phyloP scores from a whole-genome alignment of 2,113 vertebrate species.

The Ammodytes marinus region DNA sequence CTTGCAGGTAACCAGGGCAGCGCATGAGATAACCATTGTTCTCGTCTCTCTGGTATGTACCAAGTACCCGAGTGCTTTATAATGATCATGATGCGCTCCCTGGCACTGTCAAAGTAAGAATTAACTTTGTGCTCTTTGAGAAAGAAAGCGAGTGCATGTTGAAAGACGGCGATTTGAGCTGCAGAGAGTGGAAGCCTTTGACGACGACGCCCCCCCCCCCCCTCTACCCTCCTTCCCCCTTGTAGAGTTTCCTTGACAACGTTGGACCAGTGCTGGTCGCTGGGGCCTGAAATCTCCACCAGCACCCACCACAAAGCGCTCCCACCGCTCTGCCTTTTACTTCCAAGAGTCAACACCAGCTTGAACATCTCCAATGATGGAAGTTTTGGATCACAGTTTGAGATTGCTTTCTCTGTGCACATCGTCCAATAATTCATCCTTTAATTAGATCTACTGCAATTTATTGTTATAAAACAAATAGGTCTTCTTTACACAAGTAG shows the following conservation, averaged over 20 bases:
- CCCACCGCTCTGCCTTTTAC: constrained; percentile 15
- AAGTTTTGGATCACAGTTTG: not conserved
- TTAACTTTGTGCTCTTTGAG: constrained; percentile 41
- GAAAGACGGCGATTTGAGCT: constrained; percentile 50
- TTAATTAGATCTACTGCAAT: not conserved
- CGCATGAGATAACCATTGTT: constrained; percentile 10
- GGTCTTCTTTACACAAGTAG: not conserved
- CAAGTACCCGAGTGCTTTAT: not conserved
- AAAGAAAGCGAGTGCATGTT: constrained; percentile 24
- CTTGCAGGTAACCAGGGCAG: constrained; percentile 13
- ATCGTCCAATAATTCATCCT: not conserved
- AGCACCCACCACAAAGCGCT: constrained; percentile 15
- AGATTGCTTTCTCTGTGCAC: not conserved
- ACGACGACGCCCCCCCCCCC: constrained; percentile 34
- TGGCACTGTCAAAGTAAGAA: not conserved
- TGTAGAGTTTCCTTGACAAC: constrained; percentile 81
- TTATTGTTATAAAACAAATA: too few relatives aligned
- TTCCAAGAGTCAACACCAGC: constrained; percentile 7
- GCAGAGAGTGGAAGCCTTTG: constrained; percentile 63
- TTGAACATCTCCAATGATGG: not conserved
- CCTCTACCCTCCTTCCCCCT: not conserved
- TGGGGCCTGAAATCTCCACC: constrained; percentile 58
- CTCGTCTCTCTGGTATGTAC: constrained; percentile 15
- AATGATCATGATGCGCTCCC: not conserved
- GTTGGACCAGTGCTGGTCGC: constrained; percentile 62